phyloP scores from a whole-genome alignment of 1,140 invertebrate species.

The Polypedilum vanderplanki region DNA sequence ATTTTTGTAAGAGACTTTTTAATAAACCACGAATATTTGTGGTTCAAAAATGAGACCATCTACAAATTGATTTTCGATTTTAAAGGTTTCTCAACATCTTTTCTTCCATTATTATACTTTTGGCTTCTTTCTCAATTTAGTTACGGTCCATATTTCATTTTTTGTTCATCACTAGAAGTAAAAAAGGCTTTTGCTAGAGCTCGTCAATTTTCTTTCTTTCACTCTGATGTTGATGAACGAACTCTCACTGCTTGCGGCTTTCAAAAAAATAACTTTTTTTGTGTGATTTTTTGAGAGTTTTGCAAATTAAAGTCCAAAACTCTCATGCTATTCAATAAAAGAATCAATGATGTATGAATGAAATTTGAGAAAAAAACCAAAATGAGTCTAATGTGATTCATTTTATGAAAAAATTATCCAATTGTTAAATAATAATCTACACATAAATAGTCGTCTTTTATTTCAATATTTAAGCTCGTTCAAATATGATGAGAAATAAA shows the following conservation, averaged over 20 bases:
- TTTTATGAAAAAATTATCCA: too few relatives aligned
- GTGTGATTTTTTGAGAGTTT: not conserved
- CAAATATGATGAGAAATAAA: too few relatives aligned
- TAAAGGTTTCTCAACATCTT: not conserved
- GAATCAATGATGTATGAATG: too few relatives aligned
- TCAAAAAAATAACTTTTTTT: not conserved
- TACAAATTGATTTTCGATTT: not conserved
- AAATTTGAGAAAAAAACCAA: too few relatives aligned
- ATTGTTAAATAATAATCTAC: too few relatives aligned
- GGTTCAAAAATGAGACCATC: not conserved
- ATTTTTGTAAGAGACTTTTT: too few relatives aligned
- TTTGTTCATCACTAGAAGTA: not conserved
- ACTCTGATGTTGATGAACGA: not conserved
- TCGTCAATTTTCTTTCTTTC: not conserved
- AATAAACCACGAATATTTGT: too few relatives aligned
- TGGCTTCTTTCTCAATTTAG: not conserved
- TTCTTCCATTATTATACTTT: not conserved
- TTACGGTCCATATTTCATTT: constrained; percentile 5
- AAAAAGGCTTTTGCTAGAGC: not conserved
- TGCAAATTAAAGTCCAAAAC: too few relatives aligned
- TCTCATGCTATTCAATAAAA: too few relatives aligned
- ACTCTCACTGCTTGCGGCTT: not conserved
- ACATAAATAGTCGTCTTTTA: too few relatives aligned
- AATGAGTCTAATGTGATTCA: too few relatives aligned
- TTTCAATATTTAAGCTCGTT: too few relatives aligned